phyloP scores from a whole-genome alignment of 2,797 vertebrate species.

The Coreius guichenoti region DNA sequence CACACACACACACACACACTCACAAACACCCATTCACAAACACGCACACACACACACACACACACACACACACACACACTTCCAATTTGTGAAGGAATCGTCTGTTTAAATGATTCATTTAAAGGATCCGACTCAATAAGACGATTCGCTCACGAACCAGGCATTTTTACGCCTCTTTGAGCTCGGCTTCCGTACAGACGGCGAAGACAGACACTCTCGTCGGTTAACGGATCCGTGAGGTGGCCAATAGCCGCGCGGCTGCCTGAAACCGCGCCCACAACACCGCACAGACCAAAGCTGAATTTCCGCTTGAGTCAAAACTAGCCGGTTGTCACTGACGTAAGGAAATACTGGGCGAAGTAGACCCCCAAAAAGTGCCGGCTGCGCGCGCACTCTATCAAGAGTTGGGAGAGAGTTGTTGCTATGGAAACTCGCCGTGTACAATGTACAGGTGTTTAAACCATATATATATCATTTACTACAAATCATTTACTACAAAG shows the following conservation, averaged over 20 bases:
- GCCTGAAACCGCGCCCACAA: slow-evolving; percentile 53
- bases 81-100: neutral
- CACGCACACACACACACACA: too few species aligned
- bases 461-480: too few species aligned
- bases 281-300: slow-evolving; percentile 58
- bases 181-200: slow-evolving; percentile 81
- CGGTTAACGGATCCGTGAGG: slow-evolving; percentile 63
- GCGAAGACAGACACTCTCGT: slow-evolving; percentile 52
- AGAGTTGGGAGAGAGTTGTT: slow-evolving; percentile 72
- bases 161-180: slow-evolving; percentile 59
- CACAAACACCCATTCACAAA: too few species aligned
- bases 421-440: slow-evolving; percentile 76
- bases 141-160: neutral
- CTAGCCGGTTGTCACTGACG: slow-evolving; percentile 75
- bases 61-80: too few species aligned
- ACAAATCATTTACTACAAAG: too few species aligned
- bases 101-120: neutral
- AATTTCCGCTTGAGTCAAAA: slow-evolving; percentile 77
- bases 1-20: too few species aligned
- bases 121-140: neutral
- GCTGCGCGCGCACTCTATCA: slow-evolving; percentile 71
- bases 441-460: neutral
- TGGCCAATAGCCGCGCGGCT: slow-evolving; percentile 69
- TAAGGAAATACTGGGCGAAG: slow-evolving; percentile 69
- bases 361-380: slow-evolving; percentile 70